Percentiles rank a stretch among this genome's conserved stretches.
phyloP scores from a whole-genome alignment of 2,113 vertebrate species.

The Speoplatyrhinus poulsoni region DNA sequence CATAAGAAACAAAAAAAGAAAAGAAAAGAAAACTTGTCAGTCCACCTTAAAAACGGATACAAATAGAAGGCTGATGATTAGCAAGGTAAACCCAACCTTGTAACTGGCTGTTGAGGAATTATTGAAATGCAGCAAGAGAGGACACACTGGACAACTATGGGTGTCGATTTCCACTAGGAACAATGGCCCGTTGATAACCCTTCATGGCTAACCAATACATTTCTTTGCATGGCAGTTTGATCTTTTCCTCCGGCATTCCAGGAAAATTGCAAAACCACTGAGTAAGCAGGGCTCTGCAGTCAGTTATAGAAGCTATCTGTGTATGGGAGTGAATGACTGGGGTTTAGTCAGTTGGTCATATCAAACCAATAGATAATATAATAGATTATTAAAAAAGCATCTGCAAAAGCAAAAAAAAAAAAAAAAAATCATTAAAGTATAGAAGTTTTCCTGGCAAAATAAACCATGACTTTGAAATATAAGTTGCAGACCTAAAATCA shows the following conservation, averaged over 20 bases:
- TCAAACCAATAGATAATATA: neutral
- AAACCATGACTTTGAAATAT: too few species aligned
- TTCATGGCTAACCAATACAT: slow-evolving; percentile 26
- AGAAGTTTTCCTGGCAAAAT: too few species aligned
- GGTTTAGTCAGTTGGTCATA: neutral
- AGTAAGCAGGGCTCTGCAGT: neutral
- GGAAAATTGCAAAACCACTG: slow-evolving; percentile 18
- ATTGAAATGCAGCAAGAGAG: slow-evolving; percentile 13
- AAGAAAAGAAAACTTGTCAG: slow-evolving; percentile 11
- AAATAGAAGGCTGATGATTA: slow-evolving; percentile 2
- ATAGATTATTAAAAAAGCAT: too few species aligned
- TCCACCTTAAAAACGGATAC: slow-evolving; percentile 50
- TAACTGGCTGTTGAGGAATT: slow-evolving; percentile 38
- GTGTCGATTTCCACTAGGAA: slow-evolving; percentile 9
- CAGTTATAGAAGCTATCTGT: neutral
- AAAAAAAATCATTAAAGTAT: too few species aligned
- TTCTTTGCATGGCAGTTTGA: slow-evolving; percentile 15
- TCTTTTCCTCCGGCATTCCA: slow-evolving; percentile 29
- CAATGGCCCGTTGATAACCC: slow-evolving; percentile 25
- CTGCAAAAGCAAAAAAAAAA: too few species aligned
- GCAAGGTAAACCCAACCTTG: neutral
- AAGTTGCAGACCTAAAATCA: too few species aligned
- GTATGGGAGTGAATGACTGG: neutral
- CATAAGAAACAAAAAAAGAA: neutral
- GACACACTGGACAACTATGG: slow-evolving; percentile 2